These are phyloP conservation scores for Paguma larvata DNA, from an alignment of 2,797 vertebrate species.

Conservation along the genomic window DNA sequence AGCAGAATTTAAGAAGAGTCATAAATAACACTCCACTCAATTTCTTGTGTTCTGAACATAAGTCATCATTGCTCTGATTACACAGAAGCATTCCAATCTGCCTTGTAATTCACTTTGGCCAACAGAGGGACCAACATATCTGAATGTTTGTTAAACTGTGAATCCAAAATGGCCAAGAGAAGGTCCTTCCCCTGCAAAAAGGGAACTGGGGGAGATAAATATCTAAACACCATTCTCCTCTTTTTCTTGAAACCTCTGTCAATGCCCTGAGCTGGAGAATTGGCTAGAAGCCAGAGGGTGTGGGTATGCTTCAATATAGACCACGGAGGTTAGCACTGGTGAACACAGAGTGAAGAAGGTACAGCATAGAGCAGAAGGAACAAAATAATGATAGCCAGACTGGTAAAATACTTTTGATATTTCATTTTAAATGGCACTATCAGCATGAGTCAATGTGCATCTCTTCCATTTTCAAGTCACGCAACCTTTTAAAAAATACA, in stretches of 20 bases:
- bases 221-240: not conserved
- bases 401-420: not conserved
- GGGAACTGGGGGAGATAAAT: not conserved
- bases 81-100: not conserved
- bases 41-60: not conserved
- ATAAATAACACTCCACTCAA: not conserved
- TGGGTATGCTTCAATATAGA: not conserved
- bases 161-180: not conserved
- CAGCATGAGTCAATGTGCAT: not conserved
- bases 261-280: not conserved
- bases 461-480: not conserved
- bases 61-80: not conserved
- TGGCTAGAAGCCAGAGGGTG: not conserved
- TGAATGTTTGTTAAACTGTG: not conserved
- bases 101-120: not conserved
- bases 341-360: not conserved
- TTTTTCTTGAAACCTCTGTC: not conserved
- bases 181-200: not conserved
- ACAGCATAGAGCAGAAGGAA: not conserved
- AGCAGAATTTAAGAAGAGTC: not conserved
- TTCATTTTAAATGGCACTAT: not conserved
- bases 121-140: rapidly evolving
- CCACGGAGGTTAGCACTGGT: not conserved
- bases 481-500: not conserved
- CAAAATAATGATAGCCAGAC: not conserved